Evolutionary conservation across 1,140 invertebrate species (phyloP).

Genomic region (Nephotettix cincticeps): DNA sequence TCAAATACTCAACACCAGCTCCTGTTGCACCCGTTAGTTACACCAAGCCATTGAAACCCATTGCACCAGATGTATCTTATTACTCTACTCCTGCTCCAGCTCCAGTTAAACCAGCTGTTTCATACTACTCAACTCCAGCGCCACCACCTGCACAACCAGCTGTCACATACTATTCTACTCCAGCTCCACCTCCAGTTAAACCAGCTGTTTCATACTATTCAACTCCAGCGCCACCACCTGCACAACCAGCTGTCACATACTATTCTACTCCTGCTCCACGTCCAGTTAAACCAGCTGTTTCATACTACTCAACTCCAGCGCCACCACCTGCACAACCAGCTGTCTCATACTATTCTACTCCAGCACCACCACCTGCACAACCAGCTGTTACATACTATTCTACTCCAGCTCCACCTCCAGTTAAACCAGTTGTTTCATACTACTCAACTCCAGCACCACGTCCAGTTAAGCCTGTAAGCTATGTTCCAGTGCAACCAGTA

Average conservation of each 20-base stretch:
- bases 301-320: constrained; percentile 20
- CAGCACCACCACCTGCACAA: constrained; percentile 29
- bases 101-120: not conserved
- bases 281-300: constrained; percentile 25
- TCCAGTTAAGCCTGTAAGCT: not conserved
- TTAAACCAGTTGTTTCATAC: not conserved
- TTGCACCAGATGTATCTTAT: not conserved
- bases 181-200: not conserved
- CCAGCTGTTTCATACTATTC: not conserved
- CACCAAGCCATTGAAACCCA: not conserved
- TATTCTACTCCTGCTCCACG: no score
- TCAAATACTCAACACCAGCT: constrained; percentile 15
- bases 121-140: not conserved
- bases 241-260: not conserved
- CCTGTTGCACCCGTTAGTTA: constrained; percentile 16
- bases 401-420: not conserved
- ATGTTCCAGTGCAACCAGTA: constrained; percentile 1
- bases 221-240: not conserved
- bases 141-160: not conserved
- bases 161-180: no score
- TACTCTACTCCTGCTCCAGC: not conserved
- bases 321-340: constrained; percentile 4
- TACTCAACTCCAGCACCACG: not conserved
- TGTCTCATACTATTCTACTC: constrained; percentile 17
- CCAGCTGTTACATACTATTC: constrained; percentile 30